Evolutionary conservation across 2,888 invertebrate genomes (phyloP).

Genomic region (Luffia ferchaultella): DNA sequence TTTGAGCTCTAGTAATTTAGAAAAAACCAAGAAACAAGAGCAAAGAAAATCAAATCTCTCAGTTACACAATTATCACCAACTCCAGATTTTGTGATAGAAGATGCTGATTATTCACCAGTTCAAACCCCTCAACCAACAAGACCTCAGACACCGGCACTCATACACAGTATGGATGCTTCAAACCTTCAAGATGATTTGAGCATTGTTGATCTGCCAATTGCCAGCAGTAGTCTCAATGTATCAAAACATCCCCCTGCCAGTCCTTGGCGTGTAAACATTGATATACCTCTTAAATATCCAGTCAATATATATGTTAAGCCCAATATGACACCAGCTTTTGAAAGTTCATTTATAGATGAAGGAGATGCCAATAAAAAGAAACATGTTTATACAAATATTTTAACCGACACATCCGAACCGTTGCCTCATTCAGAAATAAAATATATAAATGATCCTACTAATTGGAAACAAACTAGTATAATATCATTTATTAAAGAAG

Average conservation of each 20-base stretch:
- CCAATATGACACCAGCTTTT: slow-evolving; percentile 59
- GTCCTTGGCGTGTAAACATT: slow-evolving; percentile 53
- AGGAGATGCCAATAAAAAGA: slow-evolving; percentile 33
- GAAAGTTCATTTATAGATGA: slow-evolving; percentile 46
- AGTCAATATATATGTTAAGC: slow-evolving; percentile 46
- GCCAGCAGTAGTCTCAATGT: slow-evolving; percentile 53
- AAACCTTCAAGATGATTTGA: slow-evolving; percentile 36
- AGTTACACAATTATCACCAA: too few species aligned
- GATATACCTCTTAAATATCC: slow-evolving; percentile 53
- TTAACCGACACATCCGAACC: slow-evolving; percentile 26
- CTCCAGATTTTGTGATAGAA: too few species aligned
- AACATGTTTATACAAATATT: slow-evolving; percentile 53
- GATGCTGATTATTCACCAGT: slow-evolving; percentile 8
- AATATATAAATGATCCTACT: slow-evolving; percentile 19
- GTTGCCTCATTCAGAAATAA: slow-evolving; percentile 23
- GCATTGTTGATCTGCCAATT: slow-evolving; percentile 50
- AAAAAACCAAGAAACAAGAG: too few species aligned
- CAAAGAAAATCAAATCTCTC: too few species aligned
- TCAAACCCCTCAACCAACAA: background rate
- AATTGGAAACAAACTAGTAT: slow-evolving; percentile 53
- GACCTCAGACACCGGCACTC: slow-evolving; percentile 1
- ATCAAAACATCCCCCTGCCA: slow-evolving; percentile 42
- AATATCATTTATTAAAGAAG: slow-evolving; percentile 50
- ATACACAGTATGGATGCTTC: slow-evolving; percentile 16
- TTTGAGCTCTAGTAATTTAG: too few species aligned